These are phyloP conservation scores for Cheilosia impressa DNA, from an alignment of 2,888 invertebrate species.

Conservation along the genomic window DNA sequence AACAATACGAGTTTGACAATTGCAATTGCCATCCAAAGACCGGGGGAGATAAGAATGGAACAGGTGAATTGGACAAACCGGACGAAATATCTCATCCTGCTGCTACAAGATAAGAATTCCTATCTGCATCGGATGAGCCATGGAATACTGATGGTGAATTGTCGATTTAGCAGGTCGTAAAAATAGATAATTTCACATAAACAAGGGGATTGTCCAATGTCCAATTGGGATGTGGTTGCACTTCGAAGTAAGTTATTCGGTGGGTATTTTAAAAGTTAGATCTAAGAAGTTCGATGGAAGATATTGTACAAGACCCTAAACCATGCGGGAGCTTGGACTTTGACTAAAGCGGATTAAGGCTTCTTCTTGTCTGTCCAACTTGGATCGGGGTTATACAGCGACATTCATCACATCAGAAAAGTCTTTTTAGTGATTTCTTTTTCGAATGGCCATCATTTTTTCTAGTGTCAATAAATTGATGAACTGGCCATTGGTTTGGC, in stretches of 20 bases:
- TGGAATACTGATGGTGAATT: conserved; percentile 27
- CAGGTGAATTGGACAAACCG: conserved; percentile 26
- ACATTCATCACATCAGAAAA: too few species aligned
- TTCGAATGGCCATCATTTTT: too few species aligned
- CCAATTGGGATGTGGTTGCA: not conserved
- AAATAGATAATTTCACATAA: conserved; percentile 44
- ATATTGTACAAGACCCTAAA: too few species aligned
- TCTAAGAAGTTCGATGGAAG: too few species aligned
- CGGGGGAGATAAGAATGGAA: not conserved
- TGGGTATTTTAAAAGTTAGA: too few species aligned
- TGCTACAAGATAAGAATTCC: conserved; percentile 12
- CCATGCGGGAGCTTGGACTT: too few species aligned
- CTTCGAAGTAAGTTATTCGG: not conserved
- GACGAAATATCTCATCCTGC: conserved; percentile 49
- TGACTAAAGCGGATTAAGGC: too few species aligned
- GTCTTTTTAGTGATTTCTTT: too few species aligned
- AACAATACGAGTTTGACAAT: conserved; percentile 60
- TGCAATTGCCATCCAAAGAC: conserved; percentile 21
- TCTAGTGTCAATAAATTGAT: too few species aligned
- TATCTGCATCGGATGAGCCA: conserved; percentile 8
- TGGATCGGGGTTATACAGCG: too few species aligned
- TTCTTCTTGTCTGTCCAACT: too few species aligned
- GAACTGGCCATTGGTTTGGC: too few species aligned
- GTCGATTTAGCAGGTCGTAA: conserved; percentile 9
- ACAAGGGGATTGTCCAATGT: not conserved